Conservation (phyloP, 2,797 vertebrate species). For the Pangasius sanitwongsei region DNA sequence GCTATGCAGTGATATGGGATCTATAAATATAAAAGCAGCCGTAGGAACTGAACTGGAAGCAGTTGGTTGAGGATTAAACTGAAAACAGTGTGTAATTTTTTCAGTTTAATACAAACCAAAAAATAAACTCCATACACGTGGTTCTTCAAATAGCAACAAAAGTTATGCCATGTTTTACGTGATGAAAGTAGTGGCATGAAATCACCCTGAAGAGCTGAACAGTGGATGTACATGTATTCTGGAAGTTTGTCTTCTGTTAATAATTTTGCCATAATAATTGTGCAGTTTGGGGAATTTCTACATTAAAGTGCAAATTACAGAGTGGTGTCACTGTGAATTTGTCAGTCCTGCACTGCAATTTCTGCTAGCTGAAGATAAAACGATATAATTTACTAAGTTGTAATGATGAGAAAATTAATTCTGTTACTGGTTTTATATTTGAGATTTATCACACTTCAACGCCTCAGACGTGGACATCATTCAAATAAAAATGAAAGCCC, state of each 20-base stretch:
- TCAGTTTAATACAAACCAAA: neutral
- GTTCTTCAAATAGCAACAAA: neutral
- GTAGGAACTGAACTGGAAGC: neutral
- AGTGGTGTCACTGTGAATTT: neutral
- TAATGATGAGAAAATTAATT: neutral
- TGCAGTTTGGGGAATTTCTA: neutral
- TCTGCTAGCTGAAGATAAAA: neutral
- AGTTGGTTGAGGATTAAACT: neutral
- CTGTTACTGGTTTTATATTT: neutral
- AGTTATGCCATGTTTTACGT: neutral
- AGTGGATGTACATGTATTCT: neutral
- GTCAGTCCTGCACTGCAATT: neutral
- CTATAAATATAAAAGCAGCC: neutral
- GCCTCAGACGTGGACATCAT: neutral
- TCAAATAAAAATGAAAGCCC: neutral
- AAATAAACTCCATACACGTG: neutral
- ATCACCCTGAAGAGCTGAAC: neutral
- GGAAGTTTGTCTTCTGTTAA: neutral
- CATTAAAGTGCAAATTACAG: too few relatives aligned
- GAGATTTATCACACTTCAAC: neutral
- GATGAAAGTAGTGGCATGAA: neutral
- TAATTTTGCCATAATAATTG: neutral
- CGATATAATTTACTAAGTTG: neutral
- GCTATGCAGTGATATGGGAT: slow-evolving; percentile 9
- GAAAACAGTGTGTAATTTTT: neutral